A percentile compares a stretch with the other conserved stretches of the same genome.
These are phyloP conservation scores for Chlorocebus sabaeus DNA, from an alignment of 2,113 vertebrate species.

Conservation along the genomic window DNA sequence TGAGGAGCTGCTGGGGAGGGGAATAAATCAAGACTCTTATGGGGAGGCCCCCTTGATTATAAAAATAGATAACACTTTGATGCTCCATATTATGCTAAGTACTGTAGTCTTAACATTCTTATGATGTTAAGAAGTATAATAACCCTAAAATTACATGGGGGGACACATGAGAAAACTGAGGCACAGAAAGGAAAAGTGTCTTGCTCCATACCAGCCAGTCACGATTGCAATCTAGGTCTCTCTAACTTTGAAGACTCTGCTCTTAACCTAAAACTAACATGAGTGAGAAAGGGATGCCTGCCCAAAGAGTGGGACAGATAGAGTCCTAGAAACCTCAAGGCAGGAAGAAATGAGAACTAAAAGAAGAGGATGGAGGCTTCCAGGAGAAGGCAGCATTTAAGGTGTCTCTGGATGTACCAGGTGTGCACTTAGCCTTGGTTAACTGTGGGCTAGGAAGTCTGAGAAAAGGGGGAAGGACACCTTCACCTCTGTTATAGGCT, in stretches of 20 bases:
- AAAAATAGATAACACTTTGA: background rate
- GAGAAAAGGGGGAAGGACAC: background rate
- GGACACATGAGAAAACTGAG: slow-evolving; percentile 4
- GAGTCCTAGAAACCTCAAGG: background rate
- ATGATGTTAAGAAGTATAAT: background rate
- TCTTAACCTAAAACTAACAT: background rate
- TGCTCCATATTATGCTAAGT: background rate
- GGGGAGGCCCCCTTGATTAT: background rate
- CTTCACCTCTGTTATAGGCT: too few relatives aligned
- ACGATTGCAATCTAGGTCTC: background rate
- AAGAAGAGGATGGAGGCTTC: background rate
- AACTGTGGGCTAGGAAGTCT: background rate
- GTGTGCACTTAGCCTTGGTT: background rate
- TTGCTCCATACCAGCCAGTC: background rate
- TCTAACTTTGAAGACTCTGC: background rate
- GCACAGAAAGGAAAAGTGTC: background rate
- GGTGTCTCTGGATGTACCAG: background rate
- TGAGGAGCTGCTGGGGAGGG: background rate
- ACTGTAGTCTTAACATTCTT: background rate
- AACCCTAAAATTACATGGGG: background rate
- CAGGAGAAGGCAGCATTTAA: background rate
- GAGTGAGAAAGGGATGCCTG: background rate
- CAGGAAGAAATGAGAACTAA: background rate
- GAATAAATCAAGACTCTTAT: background rate
- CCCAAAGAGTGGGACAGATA: background rate